These are phyloP conservation scores for Hyperoplus immaculatus DNA, from an alignment of 2,797 vertebrate species.

Conservation along the genomic window DNA sequence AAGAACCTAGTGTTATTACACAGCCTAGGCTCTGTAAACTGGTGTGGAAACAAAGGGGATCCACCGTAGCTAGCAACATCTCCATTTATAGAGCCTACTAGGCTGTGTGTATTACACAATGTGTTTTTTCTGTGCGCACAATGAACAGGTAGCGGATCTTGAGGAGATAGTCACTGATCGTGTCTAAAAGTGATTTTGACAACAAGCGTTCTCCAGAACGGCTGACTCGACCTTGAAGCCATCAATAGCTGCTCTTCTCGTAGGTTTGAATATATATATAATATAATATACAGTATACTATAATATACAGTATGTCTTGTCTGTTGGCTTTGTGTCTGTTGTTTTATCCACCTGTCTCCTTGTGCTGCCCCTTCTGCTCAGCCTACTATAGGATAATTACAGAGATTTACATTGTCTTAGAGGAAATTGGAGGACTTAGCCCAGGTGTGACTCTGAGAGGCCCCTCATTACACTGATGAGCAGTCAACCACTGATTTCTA, in stretches of 20 bases:
- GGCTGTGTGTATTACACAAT: too few relatives aligned
- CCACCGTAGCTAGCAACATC: too few relatives aligned
- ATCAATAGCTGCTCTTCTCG: constrained; percentile 8
- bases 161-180: too few relatives aligned
- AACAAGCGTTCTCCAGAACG: constrained; percentile 3
- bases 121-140: too few relatives aligned
- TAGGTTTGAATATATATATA: too few relatives aligned
- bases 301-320: constrained; percentile 71
- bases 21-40: too few relatives aligned
- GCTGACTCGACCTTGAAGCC: constrained; percentile 18
- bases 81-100: too few relatives aligned
- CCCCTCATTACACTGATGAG: constrained; percentile 79
- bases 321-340: constrained; percentile 51
- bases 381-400: constrained; percentile 82
- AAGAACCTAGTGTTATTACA: too few relatives aligned
- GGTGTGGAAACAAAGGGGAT: too few relatives aligned
- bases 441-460: constrained; percentile 82
- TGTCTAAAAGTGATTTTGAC: too few relatives aligned
- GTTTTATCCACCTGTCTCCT: constrained; percentile 82
- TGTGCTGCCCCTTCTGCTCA: constrained; percentile 77
- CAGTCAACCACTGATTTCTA: constrained; percentile 71
- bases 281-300: too few relatives aligned
- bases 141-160: too few relatives aligned
- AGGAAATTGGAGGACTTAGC: constrained; percentile 85
- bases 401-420: constrained; percentile 84